phyloP scores from a whole-genome alignment of 2,797 vertebrate genomes.

The Alcedo quadribrachys region DNA sequence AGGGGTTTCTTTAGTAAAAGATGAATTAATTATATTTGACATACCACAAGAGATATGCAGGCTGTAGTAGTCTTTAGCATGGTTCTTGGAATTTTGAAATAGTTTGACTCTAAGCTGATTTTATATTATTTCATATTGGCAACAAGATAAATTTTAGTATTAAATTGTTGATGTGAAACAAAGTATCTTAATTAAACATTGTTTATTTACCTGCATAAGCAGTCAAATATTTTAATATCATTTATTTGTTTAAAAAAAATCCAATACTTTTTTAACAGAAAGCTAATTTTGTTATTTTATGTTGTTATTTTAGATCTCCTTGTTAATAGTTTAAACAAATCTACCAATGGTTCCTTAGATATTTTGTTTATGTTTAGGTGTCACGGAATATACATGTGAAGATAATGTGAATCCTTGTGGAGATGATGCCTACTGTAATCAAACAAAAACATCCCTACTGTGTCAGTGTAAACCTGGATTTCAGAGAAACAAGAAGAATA shows the following conservation, averaged over 20 bases:
- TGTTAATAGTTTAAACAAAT: background rate
- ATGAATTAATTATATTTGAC: background rate
- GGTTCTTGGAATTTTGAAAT: background rate
- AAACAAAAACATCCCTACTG: slow-evolving; percentile 87
- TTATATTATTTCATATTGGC: background rate
- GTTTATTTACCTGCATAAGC: background rate
- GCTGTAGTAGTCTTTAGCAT: background rate
- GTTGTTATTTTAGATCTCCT: background rate
- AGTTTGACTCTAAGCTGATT: background rate
- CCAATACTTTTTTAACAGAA: background rate
- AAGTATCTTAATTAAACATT: background rate
- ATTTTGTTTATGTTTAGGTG: slow-evolving; percentile 73
- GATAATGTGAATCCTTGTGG: slow-evolving; percentile 93
- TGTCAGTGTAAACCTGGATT: slow-evolving; percentile 96
- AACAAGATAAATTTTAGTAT: background rate
- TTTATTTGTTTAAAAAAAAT: background rate
- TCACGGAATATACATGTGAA: slow-evolving; percentile 89
- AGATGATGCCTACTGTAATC: slow-evolving; percentile 94
- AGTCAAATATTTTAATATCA: background rate
- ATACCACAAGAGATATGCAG: background rate
- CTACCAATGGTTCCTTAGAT: background rate
- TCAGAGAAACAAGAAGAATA: slow-evolving; percentile 89
- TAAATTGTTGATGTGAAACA: background rate
- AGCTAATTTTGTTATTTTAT: background rate
- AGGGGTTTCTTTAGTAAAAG: background rate